These are phyloP conservation scores for Nipponia nippon DNA, from an alignment of 2,113 vertebrate genomes.

Conservation along the genomic window DNA sequence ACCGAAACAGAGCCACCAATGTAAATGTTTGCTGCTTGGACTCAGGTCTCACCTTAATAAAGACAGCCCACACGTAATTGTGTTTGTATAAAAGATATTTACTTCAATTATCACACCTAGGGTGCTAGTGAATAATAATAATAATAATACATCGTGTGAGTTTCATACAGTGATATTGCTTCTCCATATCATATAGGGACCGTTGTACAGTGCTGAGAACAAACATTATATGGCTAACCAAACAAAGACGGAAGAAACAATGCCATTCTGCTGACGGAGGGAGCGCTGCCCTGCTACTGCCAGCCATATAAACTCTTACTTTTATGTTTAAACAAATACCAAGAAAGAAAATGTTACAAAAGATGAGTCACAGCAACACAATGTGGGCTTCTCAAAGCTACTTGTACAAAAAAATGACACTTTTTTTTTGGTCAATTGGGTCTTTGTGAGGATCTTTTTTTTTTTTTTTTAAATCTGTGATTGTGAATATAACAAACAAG, in stretches of 20 bases:
- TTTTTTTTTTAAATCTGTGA: slow-evolving; percentile 67
- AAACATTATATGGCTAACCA: slow-evolving; percentile 84
- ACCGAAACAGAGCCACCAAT: background rate
- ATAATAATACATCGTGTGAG: slow-evolving; percentile 97
- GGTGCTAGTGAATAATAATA: slow-evolving; percentile 99
- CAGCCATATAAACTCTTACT: slow-evolving; percentile 78
- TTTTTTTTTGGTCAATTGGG: slow-evolving; percentile 78
- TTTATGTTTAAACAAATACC: slow-evolving; percentile 76
- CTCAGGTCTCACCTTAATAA: slow-evolving; percentile 67
- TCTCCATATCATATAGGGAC: slow-evolving; percentile 99
- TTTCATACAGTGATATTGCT: slow-evolving; percentile 99
- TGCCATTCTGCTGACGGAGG: slow-evolving; percentile 67
- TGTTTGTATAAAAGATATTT: slow-evolving; percentile 99
- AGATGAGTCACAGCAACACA: slow-evolving; percentile 82
- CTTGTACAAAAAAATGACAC: slow-evolving; percentile 73
- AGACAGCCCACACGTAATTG: slow-evolving; percentile 80
- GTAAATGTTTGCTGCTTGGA: slow-evolving; percentile 73
- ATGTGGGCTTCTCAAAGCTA: slow-evolving; percentile 79
- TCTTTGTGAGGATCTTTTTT: slow-evolving; percentile 69
- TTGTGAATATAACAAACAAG: slow-evolving; percentile 79
- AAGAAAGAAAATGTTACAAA: slow-evolving; percentile 80
- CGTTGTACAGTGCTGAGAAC: slow-evolving; percentile 99
- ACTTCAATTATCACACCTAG: slow-evolving; percentile 99
- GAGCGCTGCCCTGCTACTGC: slow-evolving; percentile 70
- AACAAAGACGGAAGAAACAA: slow-evolving; percentile 76